Base-by-base conservation (phyloP, 23 tunicate species). In the Ascidia mentula region DNA sequence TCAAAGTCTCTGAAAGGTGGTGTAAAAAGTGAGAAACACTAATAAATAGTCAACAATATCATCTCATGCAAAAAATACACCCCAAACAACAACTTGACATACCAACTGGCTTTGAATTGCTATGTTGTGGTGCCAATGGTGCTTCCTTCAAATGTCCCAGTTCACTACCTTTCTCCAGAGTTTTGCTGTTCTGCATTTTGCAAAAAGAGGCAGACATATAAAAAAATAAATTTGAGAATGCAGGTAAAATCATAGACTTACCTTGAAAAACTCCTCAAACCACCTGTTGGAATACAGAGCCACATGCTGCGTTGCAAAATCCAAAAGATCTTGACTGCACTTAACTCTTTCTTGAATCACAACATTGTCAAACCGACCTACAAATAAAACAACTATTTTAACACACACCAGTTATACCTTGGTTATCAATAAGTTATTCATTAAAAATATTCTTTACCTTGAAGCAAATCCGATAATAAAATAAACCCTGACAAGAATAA, bases 331-430 rank as follows among this genome's bases (percentile, higher is more conserved):
- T 46, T 89, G 86, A 35, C 76, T 76, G 70, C 88, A 76, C 32
- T 83, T 73, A 32, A 34, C 40, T 40, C 88, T 69, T 78, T 83
- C 84, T 34, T 78, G 45, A 5, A 89, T 39, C 7, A 89, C 88
- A 61, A 28, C 69, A 37, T 78, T 72, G 32, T 89, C 94, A 78
- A 88, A 88, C 0, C 92, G 86, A 37, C 89, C 89, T 86, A 34
- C 4, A 85, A 79, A 36, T 17, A 40, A 40, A n/a, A n/a, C n/a
- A n/a, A n/a, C n/a, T n/a, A n/a, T n/a, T n/a, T n/a, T n/a, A n/a
- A n/a, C n/a, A n/a, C n/a, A n/a, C n/a, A n/a, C n/a, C n/a, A n/a
- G n/a, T n/a, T n/a, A n/a, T n/a, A n/a, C n/a, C n/a, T n/a, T n/a
- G n/a, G n/a, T n/a, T n/a, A n/a, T n/a, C n/a, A n/a, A n/a, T n/a